Evolutionary conservation across 2,888 invertebrate species (phyloP).

Genomic region (Drosophila ezoana): DNA sequence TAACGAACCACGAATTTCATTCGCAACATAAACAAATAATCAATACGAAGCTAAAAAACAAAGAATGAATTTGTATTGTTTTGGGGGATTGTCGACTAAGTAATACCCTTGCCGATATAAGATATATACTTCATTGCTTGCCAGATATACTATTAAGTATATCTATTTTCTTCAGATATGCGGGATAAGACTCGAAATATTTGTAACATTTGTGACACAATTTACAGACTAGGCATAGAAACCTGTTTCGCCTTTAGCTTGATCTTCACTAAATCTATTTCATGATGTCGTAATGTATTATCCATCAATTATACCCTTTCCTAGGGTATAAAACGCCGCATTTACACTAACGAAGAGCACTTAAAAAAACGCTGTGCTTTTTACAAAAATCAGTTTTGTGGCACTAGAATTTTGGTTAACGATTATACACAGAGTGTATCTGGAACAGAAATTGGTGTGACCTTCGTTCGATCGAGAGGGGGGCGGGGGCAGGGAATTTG

Average conservation of each 20-base stretch:
- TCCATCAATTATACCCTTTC: no score
- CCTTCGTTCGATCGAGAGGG: conserved; percentile 48
- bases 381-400: conserved; percentile 42
- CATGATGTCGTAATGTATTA: not conserved
- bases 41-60: conserved; percentile 34
- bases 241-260: no score
- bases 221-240: no score
- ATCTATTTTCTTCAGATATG: no score
- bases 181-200: no score
- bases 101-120: not conserved
- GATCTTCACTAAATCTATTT: not conserved
- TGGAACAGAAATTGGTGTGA: conserved; percentile 55
- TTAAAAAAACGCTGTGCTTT: conserved; percentile 8
- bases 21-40: conserved; percentile 63
- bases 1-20: conserved; percentile 55
- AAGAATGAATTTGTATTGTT: conserved; percentile 20
- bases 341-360: conserved; percentile 19
- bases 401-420: conserved; percentile 52
- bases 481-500: conserved; percentile 9
- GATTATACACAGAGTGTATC: conserved; percentile 18
- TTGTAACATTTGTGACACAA: no score
- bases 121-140: no score
- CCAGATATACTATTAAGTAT: no score
- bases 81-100: not conserved
- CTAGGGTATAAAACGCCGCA: conserved; percentile 11